Percentiles rank a stretch among this genome's conserved stretches.
phyloP scores from a whole-genome alignment of 2,888 invertebrate genomes.

The Melanostoma scalare region DNA sequence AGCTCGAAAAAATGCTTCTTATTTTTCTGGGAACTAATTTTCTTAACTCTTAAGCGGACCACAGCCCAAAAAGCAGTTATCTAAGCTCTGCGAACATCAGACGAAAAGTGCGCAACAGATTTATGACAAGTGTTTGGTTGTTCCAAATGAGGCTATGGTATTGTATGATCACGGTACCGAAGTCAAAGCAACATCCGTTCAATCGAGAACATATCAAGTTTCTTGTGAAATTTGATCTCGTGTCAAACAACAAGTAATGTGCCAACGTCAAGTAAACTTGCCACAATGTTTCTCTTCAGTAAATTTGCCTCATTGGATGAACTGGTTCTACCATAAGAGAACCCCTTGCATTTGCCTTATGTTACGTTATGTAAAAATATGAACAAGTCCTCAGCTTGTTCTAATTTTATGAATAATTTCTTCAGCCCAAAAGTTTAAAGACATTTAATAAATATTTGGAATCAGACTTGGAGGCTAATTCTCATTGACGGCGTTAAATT shows the following conservation, averaged over 20 bases:
- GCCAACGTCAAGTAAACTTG: constrained; percentile 6
- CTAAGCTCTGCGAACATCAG: neutral
- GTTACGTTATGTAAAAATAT: neutral
- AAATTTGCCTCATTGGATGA: neutral
- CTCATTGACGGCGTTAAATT: constrained; percentile 63
- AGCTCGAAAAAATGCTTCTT: no score
- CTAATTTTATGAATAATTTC: neutral
- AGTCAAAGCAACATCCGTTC: constrained; percentile 17
- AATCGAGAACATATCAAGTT: constrained; percentile 32
- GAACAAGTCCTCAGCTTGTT: constrained; percentile 9
- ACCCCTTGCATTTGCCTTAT: neutral
- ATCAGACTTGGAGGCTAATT: constrained; percentile 18
- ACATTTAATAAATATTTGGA: neutral
- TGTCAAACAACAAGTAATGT: constrained; percentile 16
- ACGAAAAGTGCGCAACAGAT: constrained; percentile 12
- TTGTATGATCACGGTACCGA: constrained; percentile 13
- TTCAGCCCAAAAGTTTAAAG: neutral
- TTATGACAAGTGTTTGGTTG: constrained; percentile 5
- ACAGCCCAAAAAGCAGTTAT: neutral
- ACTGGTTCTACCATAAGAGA: neutral
- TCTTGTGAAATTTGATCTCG: constrained; percentile 36
- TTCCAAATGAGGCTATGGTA: constrained; percentile 5
- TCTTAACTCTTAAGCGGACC: neutral
- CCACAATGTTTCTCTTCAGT: neutral
- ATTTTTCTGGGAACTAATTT: neutral